Percentiles rank a stretch among this genome's conserved stretches.
Evolutionary conservation across 2,888 invertebrate species (phyloP).

Genomic region (Byasa hedistus): DNA sequence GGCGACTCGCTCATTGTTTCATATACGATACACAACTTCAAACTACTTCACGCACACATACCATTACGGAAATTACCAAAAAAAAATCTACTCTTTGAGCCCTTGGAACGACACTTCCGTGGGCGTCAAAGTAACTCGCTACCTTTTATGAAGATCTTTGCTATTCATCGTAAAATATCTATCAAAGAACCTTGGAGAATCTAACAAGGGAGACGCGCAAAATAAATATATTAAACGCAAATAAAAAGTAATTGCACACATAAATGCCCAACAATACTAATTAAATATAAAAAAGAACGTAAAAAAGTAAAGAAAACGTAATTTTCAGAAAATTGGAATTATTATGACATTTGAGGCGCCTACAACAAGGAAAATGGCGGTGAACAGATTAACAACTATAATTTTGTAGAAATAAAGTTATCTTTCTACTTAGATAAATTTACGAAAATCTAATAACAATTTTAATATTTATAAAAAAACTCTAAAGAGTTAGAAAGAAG

Average conservation of each 20-base stretch:
- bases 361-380: slow-evolving; percentile 80
- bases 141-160: slow-evolving; percentile 69
- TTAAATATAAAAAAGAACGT: slow-evolving; percentile 59
- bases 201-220: slow-evolving; percentile 55
- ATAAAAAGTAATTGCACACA: slow-evolving; percentile 48
- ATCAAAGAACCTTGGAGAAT: slow-evolving; percentile 74
- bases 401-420: not conserved
- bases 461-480: not conserved
- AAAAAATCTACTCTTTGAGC: slow-evolving; percentile 43
- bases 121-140: slow-evolving; percentile 61
- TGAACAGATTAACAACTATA: slow-evolving; percentile 35
- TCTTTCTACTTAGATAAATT: not conserved
- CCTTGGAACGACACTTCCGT: slow-evolving; percentile 47
- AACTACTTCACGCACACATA: slow-evolving; percentile 42
- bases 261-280: slow-evolving; percentile 47
- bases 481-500: not conserved
- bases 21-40: slow-evolving; percentile 46
- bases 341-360: slow-evolving; percentile 80
- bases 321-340: slow-evolving; percentile 72
- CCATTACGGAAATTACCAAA: slow-evolving; percentile 36
- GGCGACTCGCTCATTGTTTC: slow-evolving; percentile 76
- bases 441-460: not conserved
- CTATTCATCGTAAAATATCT: slow-evolving; percentile 63
- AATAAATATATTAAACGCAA: slow-evolving; percentile 41
- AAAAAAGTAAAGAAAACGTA: slow-evolving; percentile 71